A percentile compares a stretch with the other conserved stretches of the same genome.
Evolutionary conservation across 2,888 invertebrate genomes (phyloP).

Genomic region (Ectemnius cavifrons): DNA sequence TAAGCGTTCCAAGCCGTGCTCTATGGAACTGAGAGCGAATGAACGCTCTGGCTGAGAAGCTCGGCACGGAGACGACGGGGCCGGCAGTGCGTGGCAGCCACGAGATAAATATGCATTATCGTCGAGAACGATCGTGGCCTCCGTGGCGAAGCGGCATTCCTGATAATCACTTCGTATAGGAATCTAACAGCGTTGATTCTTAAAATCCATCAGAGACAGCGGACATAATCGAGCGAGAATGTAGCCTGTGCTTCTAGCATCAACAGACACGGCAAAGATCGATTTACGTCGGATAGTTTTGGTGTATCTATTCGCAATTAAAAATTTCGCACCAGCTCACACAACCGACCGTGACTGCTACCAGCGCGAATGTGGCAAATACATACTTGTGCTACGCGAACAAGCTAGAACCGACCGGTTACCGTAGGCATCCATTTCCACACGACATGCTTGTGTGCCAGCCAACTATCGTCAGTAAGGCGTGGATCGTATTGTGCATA

Average conservation of each 20-base stretch:
- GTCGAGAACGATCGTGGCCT: background rate
- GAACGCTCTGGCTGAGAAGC: too few species aligned
- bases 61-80: too few species aligned
- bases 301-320: too few species aligned
- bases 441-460: conserved; percentile 4
- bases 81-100: too few species aligned
- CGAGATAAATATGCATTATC: too few species aligned
- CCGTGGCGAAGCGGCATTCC: conserved; percentile 26
- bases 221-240: conserved; percentile 5
- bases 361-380: background rate
- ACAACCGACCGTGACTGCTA: too few species aligned
- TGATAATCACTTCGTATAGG: conserved; percentile 41
- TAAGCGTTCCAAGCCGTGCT: too few species aligned
- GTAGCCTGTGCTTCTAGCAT: too few species aligned
- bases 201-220: background rate
- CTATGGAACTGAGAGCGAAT: too few species aligned
- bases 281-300: too few species aligned
- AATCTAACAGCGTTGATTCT: conserved; percentile 52
- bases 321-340: too few species aligned
- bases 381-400: conserved; percentile 39
- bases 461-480: conserved; percentile 17
- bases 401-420: conserved; percentile 49
- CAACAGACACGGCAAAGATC: too few species aligned
- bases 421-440: conserved; percentile 6
- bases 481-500: conserved; percentile 38